These are phyloP conservation scores for Cinara cedri DNA, from an alignment of 2,888 invertebrate species.

Conservation along the genomic window DNA sequence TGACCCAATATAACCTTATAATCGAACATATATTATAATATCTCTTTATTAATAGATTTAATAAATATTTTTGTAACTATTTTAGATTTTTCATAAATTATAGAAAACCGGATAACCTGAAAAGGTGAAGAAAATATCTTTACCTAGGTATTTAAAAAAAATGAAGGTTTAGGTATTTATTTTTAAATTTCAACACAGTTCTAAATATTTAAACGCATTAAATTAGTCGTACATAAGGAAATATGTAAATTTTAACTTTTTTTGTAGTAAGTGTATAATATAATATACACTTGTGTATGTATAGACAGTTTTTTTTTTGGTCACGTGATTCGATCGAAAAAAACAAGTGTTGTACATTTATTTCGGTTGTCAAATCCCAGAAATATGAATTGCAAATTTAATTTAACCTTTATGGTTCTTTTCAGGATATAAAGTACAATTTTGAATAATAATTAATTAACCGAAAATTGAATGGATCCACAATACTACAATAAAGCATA, in stretches of 20 bases:
- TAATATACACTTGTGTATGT: not conserved
- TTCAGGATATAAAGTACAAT: slow-evolving; percentile 5
- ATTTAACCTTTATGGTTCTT: slow-evolving; percentile 40
- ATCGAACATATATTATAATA: too few relatives aligned
- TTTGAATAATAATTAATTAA: slow-evolving; percentile 53
- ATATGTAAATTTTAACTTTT: not conserved
- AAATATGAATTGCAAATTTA: slow-evolving; percentile 50
- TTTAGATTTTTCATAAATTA: too few relatives aligned
- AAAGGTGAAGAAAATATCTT: too few relatives aligned
- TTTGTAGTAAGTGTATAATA: too few relatives aligned
- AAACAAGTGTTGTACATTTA: not conserved
- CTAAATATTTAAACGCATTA: too few relatives aligned
- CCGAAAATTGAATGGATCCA: slow-evolving; percentile 20
- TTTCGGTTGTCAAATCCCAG: slow-evolving; percentile 27
- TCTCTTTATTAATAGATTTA: too few relatives aligned
- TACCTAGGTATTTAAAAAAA: too few relatives aligned
- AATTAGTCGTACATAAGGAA: not conserved
- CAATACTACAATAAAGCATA: not conserved
- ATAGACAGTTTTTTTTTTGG: not conserved
- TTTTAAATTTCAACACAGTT: too few relatives aligned
- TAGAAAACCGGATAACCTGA: too few relatives aligned
- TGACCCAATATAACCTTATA: too few relatives aligned
- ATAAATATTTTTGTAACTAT: too few relatives aligned
- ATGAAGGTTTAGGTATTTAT: too few relatives aligned
- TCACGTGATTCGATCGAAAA: slow-evolving; percentile 1